Evolutionary conservation across 2,113 vertebrate species (phyloP), one percentile per base, ranked within the genome.

Genomic region (Sylvia atricapilla): DNA sequence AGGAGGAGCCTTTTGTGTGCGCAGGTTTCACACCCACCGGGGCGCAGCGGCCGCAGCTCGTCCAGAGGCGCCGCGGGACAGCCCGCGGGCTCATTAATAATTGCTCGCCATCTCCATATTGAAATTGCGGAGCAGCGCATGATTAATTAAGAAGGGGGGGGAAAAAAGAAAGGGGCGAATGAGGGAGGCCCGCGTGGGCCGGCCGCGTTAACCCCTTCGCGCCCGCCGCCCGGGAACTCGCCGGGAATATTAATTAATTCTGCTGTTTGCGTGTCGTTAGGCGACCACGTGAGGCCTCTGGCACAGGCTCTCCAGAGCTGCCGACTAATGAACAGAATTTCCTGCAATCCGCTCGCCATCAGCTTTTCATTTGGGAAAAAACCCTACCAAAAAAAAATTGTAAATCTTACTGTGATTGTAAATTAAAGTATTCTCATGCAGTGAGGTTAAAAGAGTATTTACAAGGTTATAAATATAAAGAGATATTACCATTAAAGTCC

Each of bases 1-100:
- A 95, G 95, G 93, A 94, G 95, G 95, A 90, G 94, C 49, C 58
- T 81, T 80, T 96, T 97, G 97, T 98, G 98, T 98, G 95, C 96
- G 98, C 96, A 21, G 98, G 95, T 94, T 96, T 95, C 95, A 92
- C 84, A 60, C 63, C 73, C 73, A 39, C 63, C 15, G 84, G 37
- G 53, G 55, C 84, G 63, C 84, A 33, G 73, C 55, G 84, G 53
- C 84, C 95, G 96, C 73, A 11, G 66, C 91, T 73, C 16, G 74
- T 22, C 92, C 92, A 0, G 33, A 86, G 89, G 60, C 90, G 88
- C 95, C 90, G 83, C 89, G 62, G 95, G 93, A 93, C 91, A 74
- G 97, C 97, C 94, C 43, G 84, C 77, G 77, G 92, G 94, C 93
- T 95, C 90, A 94, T 97, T 95, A 97, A 97, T 95, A 97, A 96